These are phyloP conservation scores for Caracal caracal DNA, from an alignment of 2,113 vertebrate species.

Conservation along the genomic window DNA sequence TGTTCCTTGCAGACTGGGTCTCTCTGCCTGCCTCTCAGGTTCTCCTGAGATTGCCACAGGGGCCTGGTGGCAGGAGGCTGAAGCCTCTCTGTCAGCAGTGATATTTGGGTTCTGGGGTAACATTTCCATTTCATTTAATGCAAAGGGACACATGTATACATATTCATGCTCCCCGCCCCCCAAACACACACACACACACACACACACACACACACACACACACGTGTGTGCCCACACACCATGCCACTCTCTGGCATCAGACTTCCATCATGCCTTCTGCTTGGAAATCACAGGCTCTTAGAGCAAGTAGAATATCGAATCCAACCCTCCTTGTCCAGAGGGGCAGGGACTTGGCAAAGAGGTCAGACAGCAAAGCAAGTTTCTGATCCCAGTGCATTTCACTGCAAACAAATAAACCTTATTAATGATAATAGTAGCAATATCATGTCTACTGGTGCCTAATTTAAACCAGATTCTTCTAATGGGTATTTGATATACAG, in stretches of 20 bases:
- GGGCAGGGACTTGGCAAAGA: background rate
- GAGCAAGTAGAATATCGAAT: background rate
- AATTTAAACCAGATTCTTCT: background rate
- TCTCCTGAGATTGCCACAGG: background rate
- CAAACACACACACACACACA: background rate
- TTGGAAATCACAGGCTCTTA: background rate
- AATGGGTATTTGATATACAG: background rate
- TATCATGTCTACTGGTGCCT: background rate
- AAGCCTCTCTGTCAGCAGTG: background rate
- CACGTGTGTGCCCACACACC: background rate
- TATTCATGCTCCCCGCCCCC: fast-evolving
- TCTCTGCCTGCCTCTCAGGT: background rate
- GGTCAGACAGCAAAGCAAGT: background rate
- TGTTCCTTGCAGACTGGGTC: background rate
- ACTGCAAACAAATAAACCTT: background rate
- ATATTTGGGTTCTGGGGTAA: background rate
- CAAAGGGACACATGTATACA: background rate
- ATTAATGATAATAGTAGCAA: background rate
- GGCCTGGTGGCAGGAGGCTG: no score
- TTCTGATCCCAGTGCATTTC: background rate
- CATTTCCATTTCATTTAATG: background rate
- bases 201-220: background rate
- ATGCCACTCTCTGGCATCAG: no score
- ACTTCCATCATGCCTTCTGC: background rate
- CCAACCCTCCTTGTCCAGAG: background rate